phyloP scores from a whole-genome alignment of 2,113 vertebrate genomes.

The Antechinus flavipes region DNA sequence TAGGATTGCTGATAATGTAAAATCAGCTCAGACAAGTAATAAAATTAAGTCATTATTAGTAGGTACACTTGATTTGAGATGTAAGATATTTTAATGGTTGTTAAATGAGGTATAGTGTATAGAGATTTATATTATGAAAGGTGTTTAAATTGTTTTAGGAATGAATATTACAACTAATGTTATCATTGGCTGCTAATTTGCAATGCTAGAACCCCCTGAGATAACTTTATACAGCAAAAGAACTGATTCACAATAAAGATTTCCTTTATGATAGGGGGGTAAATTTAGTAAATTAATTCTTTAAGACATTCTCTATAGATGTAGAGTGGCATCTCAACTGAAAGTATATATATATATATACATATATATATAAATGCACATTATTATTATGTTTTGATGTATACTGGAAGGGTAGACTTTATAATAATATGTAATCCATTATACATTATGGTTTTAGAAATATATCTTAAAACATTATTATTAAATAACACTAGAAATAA shows the following conservation, averaged over 20 bases:
- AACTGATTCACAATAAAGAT: conserved; percentile 49
- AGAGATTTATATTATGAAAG: conserved; percentile 80
- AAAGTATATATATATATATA: background rate
- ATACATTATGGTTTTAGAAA: background rate
- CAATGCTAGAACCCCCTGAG: conserved; percentile 62
- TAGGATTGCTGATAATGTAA: conserved; percentile 66
- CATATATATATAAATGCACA: background rate
- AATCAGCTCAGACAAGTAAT: conserved; percentile 76
- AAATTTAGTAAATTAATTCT: conserved; percentile 8
- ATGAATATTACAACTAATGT: conserved; percentile 73
- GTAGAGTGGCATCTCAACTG: background rate
- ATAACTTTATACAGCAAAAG: conserved; percentile 66
- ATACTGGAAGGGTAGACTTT: background rate
- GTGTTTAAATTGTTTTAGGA: conserved; percentile 79
- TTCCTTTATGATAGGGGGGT: background rate
- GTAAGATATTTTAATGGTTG: conserved; percentile 79
- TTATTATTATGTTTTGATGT: conserved; percentile 15
- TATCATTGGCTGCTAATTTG: conserved; percentile 70
- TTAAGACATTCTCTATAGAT: background rate
- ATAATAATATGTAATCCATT: conserved; percentile 18
- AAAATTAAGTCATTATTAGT: conserved; percentile 83
- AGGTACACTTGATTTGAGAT: conserved; percentile 74
- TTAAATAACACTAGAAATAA: background rate
- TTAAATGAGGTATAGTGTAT: conserved; percentile 82
- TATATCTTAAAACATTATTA: conserved; percentile 14